Base-by-base conservation (phyloP, 2,888 invertebrate species). In the Endotricha flammealis region DNA sequence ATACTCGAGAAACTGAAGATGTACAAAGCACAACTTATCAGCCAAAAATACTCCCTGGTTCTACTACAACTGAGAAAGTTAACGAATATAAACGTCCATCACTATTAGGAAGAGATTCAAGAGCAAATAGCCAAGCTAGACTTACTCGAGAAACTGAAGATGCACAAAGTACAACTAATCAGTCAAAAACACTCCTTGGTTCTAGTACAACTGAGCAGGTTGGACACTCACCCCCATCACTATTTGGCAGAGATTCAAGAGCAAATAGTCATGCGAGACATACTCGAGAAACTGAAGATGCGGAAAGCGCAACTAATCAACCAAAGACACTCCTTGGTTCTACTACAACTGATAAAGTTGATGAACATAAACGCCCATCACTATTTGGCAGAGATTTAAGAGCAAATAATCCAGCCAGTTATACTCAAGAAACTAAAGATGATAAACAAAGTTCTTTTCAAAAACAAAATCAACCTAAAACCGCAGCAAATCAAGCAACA, bases 121-220 rank as follows among this genome's bases (percentile, higher is more conserved):
- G n/a, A 12, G 14, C 7, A 2, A 32, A 23, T 6, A 24, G 23
- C 10, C 24, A 32, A 25, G 10, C 16, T 3, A 32, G 32, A 33
- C 33, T 17, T 11, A 16, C 25, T 17, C 27, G 33, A n/a, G 33
- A 16, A 5, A 16, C 25, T n/a, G 14, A 27, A 4, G 27, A 27
- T 2, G 20, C n/a, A n/a, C n/a, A 12, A 8, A 7, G 1, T 8
- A 11, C 23, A n/a, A 9, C 16, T 9, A 9, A n/a, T n/a, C n/a
- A n/a, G n/a, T 9, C 23, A 22, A 32, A n/a, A 13, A 9, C 13
- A 0, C 11, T 13, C 23, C 31, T n/a, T n/a, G n/a, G n/a, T n/a
- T n/a, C n/a, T n/a, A n/a, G n/a, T n/a, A n/a, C n/a, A n/a, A n/a
- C n/a, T n/a, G n/a, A n/a, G n/a, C n/a, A n/a, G n/a, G n/a, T n/a